Conservation (phyloP, 2,888 invertebrate species). For the Cantharis lateralis region DNA sequence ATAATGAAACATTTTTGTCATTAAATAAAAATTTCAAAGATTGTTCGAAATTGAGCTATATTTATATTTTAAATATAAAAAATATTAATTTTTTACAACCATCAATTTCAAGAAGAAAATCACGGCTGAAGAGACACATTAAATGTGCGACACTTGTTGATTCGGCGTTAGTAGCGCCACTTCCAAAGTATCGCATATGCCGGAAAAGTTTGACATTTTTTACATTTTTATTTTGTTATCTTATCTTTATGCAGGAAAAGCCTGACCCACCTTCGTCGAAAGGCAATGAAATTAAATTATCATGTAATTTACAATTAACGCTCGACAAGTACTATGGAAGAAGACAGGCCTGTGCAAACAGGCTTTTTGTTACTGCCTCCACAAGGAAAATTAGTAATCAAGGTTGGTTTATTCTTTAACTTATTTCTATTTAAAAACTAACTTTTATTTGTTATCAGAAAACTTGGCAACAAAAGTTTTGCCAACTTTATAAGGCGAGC, state of each 20-base stretch:
- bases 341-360: conserved; percentile 74
- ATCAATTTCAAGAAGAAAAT: no score
- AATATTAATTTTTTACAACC: no score
- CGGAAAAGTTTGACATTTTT: not conserved
- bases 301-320: not conserved
- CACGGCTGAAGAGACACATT: not conserved
- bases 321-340: conserved; percentile 62
- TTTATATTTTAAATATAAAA: no score
- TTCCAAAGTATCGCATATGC: not conserved
- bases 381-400: conserved; percentile 77
- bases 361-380: conserved; percentile 81
- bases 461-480: conserved; percentile 81
- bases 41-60: no score
- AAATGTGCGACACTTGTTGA: not conserved
- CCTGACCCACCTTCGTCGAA: not conserved
- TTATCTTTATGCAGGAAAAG: not conserved
- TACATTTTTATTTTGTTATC: not conserved
- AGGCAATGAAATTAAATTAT: not conserved
- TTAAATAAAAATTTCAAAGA: no score
- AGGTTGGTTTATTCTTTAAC: conserved; percentile 55
- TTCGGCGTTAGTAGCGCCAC: not conserved
- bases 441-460: conserved; percentile 64
- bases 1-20: no score
- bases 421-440: not conserved
- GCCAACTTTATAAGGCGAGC: conserved; percentile 78